Percentiles rank a stretch among this genome's conserved stretches.
Evolutionary conservation across 2,888 invertebrate species (phyloP).

Genomic region (Pediacus dermestoides): DNA sequence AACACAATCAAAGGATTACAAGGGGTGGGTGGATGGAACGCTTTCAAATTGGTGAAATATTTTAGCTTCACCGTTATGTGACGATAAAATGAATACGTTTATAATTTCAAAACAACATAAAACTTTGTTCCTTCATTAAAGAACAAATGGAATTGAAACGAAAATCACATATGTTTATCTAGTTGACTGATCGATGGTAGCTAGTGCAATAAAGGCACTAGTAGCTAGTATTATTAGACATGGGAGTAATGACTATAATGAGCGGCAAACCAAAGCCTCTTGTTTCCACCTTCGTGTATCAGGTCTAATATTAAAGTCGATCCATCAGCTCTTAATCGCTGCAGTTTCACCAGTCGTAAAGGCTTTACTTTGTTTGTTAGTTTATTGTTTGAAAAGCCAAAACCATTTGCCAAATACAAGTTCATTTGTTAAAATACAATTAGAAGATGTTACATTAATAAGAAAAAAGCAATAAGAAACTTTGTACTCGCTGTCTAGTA

Average conservation of each 20-base stretch:
- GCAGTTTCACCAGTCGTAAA: constrained; percentile 11
- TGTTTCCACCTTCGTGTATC: constrained; percentile 28
- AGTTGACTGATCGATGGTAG: constrained; percentile 24
- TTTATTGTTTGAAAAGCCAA: constrained; percentile 7
- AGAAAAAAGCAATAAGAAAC: too few species aligned
- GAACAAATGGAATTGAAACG: too few species aligned
- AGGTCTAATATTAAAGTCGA: constrained; percentile 32
- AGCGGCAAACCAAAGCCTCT: constrained; percentile 39
- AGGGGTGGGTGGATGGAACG: constrained; percentile 18
- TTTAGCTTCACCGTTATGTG: too few species aligned
- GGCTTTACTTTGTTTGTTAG: constrained; percentile 1
- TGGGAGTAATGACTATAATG: constrained; percentile 42
- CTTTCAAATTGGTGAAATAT: constrained; percentile 4
- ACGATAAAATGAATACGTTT: too few species aligned
- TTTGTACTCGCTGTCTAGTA: too few species aligned
- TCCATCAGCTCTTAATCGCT: constrained; percentile 30
- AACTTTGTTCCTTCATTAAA: too few species aligned
- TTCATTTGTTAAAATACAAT: too few species aligned
- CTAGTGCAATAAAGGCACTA: constrained; percentile 20
- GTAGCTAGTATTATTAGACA: constrained; percentile 36
- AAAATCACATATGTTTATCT: too few species aligned
- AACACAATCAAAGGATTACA: constrained; percentile 39
- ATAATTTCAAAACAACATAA: too few species aligned
- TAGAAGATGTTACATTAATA: too few species aligned
- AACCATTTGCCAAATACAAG: too few species aligned